phyloP scores from a whole-genome alignment of 2,113 vertebrate species.

The Xiphorhynchus elegans region DNA sequence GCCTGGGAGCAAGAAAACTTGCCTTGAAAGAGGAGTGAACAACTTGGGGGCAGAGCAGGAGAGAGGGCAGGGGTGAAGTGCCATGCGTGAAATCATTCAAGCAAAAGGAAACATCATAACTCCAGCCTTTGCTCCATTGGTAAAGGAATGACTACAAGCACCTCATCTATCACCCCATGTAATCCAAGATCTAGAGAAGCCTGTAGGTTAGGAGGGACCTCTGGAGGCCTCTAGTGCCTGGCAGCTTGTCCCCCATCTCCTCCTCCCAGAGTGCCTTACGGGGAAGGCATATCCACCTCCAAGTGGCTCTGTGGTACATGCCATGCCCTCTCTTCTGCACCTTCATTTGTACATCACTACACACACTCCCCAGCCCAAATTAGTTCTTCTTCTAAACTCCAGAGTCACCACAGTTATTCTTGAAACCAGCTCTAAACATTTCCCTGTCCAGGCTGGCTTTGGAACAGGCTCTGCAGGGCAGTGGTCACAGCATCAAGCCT shows the following conservation, averaged over 20 bases:
- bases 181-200: background rate
- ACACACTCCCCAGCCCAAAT: fast-evolving
- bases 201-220: background rate
- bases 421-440: background rate
- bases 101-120: background rate
- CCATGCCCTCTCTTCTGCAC: background rate
- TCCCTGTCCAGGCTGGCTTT: background rate
- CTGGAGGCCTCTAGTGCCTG: background rate
- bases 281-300: background rate
- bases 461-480: background rate
- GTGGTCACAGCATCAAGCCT: background rate
- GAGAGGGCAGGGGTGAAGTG: background rate
- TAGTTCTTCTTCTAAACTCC: background rate
- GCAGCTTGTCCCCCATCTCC: background rate
- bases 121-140: background rate
- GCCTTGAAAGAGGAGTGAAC: background rate
- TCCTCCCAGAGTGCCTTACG: background rate
- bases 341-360: background rate
- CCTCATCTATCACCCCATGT: background rate
- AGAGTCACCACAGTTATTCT: background rate
- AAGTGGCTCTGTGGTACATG: fast-evolving
- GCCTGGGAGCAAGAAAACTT: background rate
- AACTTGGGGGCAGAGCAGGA: background rate
- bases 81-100: background rate
- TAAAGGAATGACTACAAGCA: background rate